Base-by-base conservation (phyloP, 2,888 invertebrate species). In the Philhelius pedissequus region DNA sequence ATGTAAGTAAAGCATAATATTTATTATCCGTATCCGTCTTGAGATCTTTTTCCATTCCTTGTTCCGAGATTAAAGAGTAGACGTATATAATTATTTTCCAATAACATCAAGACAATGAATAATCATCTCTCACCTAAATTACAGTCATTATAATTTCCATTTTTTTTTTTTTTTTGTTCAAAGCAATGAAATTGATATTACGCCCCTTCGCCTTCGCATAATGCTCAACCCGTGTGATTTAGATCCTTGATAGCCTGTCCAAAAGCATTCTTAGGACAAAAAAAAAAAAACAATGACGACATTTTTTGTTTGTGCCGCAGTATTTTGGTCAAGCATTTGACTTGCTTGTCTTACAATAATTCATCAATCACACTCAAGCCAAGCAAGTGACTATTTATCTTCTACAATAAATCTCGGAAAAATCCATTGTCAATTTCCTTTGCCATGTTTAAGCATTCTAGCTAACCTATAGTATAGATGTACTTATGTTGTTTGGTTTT, bases 341-440 rank as follows among this genome's bases (percentile, higher is more conserved):
- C 73, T 78, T 64, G 48, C 73, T 78, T 64, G 48, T n/a, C 48
- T 35, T 25, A 40, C 30, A 60, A 64, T 75, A 70, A 75, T 68
- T 62, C 84, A 84, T 84, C 84, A 84, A 84, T 84, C 84, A 84
- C 18, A 30, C 71, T 20, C 40, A 13, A 48, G 66, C 11, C 62
- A 43, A 22, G n/a, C n/a, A n/a, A 22, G n/a, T 48, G 64, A 60
- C 83, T 70, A 75, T 84, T 75, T 84, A 79, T 84, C 79, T 74
- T 70, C 25, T 48, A 45, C 71, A 66, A 84, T 80, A 76, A 84
- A 80, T 84, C 84, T 76, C 68, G 18, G 83, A 52, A 79, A 83
- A 79, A 79, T 83, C 79, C 74, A 75, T 74, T 83, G 79, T 79
- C 83, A 83, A 83, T 79, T 83, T 79, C 74, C 79, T 70, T 83